phyloP scores from a whole-genome alignment of 2,113 vertebrate genomes.

The Acinonyx jubatus region DNA sequence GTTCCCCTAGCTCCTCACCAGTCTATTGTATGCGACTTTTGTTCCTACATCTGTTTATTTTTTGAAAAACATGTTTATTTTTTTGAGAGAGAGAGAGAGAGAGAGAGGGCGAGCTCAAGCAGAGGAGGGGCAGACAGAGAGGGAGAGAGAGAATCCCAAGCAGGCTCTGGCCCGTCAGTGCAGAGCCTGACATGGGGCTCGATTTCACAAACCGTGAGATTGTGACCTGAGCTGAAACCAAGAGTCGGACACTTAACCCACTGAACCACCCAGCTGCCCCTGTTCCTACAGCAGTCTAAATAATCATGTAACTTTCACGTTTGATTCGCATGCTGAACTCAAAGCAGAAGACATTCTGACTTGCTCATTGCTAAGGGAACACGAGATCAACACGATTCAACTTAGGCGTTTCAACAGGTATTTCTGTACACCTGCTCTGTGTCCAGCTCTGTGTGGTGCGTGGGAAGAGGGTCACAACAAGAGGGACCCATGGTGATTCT shows the following conservation, averaged over 20 bases:
- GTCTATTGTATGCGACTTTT: background rate
- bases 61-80: no score
- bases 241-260: no score
- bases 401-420: background rate
- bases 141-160: no score
- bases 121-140: no score
- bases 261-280: no score
- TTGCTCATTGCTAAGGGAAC: background rate
- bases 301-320: background rate
- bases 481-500: background rate
- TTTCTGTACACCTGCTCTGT: background rate
- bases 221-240: no score
- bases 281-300: conserved; percentile 33
- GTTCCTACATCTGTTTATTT: background rate
- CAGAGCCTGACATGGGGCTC: no score
- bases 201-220: no score
- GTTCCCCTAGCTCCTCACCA: background rate
- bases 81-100: no score
- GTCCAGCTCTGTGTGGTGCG: background rate
- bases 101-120: no score
- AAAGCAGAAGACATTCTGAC: conserved; percentile 25
- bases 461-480: background rate
- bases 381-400: background rate
- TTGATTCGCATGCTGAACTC: background rate
- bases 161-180: no score